Evolutionary conservation across 2,888 invertebrate species (phyloP), one percentile per base, ranked within the genome.

Genomic region (Lycocerus yunnanus): DNA sequence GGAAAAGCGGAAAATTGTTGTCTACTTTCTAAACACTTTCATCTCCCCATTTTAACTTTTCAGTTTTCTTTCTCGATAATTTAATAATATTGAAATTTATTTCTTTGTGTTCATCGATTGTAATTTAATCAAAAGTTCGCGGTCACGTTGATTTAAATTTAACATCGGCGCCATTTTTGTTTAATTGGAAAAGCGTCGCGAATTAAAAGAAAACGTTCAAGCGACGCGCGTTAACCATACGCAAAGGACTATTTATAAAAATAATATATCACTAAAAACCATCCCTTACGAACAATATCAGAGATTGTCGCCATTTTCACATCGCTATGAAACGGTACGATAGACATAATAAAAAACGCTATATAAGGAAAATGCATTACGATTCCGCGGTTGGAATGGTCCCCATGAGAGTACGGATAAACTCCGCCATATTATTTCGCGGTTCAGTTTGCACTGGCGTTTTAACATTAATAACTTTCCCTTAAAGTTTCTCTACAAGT

Each of bases 291-390:
- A 83, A 83, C 86, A 83, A 86, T 86, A 86, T 85, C 81, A 83
- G 82, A 85, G 85, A 87, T 87, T 86, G 86, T 85, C 85, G 84
- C 84, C 84, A 84, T 86, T 85, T 84, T 83, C 84, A 81, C 81
- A 81, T 82, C 81, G 80, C 80, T 80, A 80, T 80, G 83, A 80
- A 80, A 77, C 83, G 84, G 82, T 83, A 81, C 86, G 85, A 86
- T 86, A 86, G 86, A 86, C 84, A 85, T 86, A 87, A 86, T 86
- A 86, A 87, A 86, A 86, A 86, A 85, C 84, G 84, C 85, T 86
- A 84, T 87, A 87, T 87, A 87, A 87, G 87, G 87, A 87, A 87
- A 87, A 87, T 85, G 87, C 87, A 87, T 87, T 87, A 87, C 87
- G 85, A 87, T 86, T 87, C 83, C 85, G 84, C 83, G 83, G 81